These are phyloP conservation scores for Cephus runcator DNA, from an alignment of 2,888 invertebrate genomes.

Conservation along the genomic window DNA sequence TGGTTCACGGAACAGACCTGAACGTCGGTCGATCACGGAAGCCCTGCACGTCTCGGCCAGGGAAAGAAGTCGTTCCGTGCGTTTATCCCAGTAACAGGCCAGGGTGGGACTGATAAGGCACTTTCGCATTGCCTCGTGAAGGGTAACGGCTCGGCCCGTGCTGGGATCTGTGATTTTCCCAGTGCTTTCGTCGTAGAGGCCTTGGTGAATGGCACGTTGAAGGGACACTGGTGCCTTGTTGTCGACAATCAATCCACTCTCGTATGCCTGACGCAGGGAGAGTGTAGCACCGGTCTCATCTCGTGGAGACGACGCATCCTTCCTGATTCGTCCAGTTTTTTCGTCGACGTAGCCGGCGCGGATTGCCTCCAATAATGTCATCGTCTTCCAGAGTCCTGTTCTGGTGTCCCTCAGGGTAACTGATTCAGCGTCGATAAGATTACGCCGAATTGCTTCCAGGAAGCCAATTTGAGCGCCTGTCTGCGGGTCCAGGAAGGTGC, in stretches of 20 bases:
- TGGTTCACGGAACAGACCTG: conserved; percentile 81
- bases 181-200: conserved; percentile 82
- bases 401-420: conserved; percentile 84
- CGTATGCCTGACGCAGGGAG: conserved; percentile 80
- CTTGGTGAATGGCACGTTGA: conserved; percentile 87
- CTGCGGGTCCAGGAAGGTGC: conserved; percentile 85
- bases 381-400: conserved; percentile 79
- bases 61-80: conserved; percentile 76
- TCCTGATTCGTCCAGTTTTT: conserved; percentile 75
- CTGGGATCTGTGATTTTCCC: conserved; percentile 87
- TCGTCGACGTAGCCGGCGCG: conserved; percentile 80
- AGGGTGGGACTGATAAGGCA: conserved; percentile 83
- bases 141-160: conserved; percentile 80
- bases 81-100: conserved; percentile 84
- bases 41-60: conserved; percentile 84
- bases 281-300: conserved; percentile 77
- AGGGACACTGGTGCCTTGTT: conserved; percentile 84
- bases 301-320: not conserved
- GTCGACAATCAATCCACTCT: conserved; percentile 82
- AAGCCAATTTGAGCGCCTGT: conserved; percentile 82
- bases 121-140: conserved; percentile 85
- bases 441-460: conserved; percentile 82
- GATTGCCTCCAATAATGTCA: conserved; percentile 83
- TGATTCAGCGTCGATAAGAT: conserved; percentile 85
- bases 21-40: conserved; percentile 83